A percentile compares a stretch with the other conserved stretches of the same genome.
These are phyloP conservation scores for Phaethornis superciliosus DNA, from an alignment of 2,113 vertebrate genomes.

Conservation along the genomic window DNA sequence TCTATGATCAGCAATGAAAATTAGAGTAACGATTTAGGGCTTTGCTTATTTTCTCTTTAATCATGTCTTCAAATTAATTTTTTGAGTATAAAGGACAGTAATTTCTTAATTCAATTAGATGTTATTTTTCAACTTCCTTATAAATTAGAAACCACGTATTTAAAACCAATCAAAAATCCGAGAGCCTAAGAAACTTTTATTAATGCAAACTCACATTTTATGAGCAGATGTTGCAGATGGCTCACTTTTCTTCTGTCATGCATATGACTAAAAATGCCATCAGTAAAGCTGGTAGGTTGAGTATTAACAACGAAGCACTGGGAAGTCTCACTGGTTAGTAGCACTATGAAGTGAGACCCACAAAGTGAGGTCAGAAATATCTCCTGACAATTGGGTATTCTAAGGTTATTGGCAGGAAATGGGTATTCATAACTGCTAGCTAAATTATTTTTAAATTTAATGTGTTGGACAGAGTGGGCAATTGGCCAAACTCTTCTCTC, in stretches of 20 bases:
- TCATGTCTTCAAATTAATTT: neutral
- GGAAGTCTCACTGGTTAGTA: neutral
- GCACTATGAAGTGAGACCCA: neutral
- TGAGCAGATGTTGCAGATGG: neutral
- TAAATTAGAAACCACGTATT: neutral
- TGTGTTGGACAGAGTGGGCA: neutral
- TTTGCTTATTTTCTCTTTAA: neutral
- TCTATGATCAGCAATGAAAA: neutral
- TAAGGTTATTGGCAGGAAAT: constrained; percentile 36
- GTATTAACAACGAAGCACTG: neutral
- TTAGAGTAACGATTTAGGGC: neutral
- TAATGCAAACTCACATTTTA: neutral
- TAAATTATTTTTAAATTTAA: constrained; percentile 51
- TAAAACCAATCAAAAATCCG: neutral
- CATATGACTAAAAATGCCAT: neutral
- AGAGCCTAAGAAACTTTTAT: neutral
- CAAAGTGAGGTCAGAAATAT: neutral
- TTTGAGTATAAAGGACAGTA: neutral
- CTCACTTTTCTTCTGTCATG: neutral
- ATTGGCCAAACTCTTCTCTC: constrained; percentile 24
- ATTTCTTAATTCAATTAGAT: neutral
- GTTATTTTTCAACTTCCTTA: neutral
- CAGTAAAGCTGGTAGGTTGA: neutral
- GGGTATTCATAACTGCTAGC: neutral
- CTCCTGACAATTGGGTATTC: neutral